A percentile compares a stretch with the other conserved stretches of the same genome.
phyloP scores from a whole-genome alignment of 2,888 invertebrate genomes.

The Laothoe populi region DNA sequence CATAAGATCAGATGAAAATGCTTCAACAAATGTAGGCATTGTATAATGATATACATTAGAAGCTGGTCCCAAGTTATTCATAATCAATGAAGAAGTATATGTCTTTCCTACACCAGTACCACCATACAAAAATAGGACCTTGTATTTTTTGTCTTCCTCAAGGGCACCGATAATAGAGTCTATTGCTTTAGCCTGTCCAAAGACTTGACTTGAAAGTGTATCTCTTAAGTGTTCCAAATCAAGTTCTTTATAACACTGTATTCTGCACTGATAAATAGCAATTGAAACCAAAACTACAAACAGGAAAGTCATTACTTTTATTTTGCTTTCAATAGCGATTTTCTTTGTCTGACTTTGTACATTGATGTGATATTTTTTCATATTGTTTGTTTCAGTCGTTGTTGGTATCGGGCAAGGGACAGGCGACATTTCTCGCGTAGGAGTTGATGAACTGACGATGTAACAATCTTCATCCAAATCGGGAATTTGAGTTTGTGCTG shows the following conservation, averaged over 20 bases:
- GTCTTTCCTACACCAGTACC: conserved; percentile 80
- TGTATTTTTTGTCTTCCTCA: conserved; percentile 48
- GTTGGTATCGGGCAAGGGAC: not conserved
- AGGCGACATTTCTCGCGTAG: not conserved
- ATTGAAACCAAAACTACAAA: conserved; percentile 49
- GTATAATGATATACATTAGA: conserved; percentile 75
- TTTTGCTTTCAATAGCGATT: conserved; percentile 30
- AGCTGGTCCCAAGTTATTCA: conserved; percentile 55
- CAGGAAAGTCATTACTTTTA: conserved; percentile 38
- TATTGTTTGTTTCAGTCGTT: conserved; percentile 6
- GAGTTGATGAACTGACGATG: conserved; percentile 4
- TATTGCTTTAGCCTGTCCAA: conserved; percentile 65
- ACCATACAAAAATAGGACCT: conserved; percentile 70
- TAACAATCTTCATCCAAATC: conserved; percentile 18
- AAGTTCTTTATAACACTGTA: conserved; percentile 59
- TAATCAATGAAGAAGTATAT: conserved; percentile 60
- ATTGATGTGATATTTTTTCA: conserved; percentile 56
- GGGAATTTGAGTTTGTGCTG: conserved; percentile 27
- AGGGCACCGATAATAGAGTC: conserved; percentile 55
- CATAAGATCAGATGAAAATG: conserved; percentile 62
- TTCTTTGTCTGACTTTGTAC: conserved; percentile 39
- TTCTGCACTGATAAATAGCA: conserved; percentile 48
- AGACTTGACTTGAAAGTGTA: conserved; percentile 53
- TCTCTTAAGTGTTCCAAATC: conserved; percentile 47
- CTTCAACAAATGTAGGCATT: conserved; percentile 67